Conservation (phyloP, 2,113 vertebrate genomes). For the Neomonachus schauinslandi region DNA sequence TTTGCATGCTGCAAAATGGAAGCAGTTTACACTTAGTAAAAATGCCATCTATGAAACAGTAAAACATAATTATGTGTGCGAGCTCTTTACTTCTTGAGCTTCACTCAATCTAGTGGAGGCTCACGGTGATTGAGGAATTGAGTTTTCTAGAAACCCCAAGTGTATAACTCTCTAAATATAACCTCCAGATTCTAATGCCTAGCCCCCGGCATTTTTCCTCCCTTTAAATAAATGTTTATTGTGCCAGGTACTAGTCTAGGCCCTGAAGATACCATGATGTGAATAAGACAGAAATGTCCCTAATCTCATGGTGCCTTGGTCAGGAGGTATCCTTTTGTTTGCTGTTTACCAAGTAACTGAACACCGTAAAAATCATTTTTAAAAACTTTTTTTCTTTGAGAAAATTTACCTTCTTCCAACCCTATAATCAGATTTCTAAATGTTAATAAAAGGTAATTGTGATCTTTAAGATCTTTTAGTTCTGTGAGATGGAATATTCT, state of each 20-base stretch:
- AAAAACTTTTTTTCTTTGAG: not conserved
- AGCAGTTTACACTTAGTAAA: constrained; percentile 77
- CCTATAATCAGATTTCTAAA: constrained; percentile 19
- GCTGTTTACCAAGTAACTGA: not conserved
- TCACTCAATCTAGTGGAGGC: not conserved
- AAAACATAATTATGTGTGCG: constrained; percentile 54
- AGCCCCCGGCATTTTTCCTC: not conserved
- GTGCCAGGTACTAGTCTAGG: not conserved
- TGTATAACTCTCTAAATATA: not conserved
- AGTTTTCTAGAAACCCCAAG: constrained; percentile 13
- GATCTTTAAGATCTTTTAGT: constrained; percentile 17
- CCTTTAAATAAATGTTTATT: constrained; percentile 23
- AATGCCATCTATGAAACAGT: constrained; percentile 57
- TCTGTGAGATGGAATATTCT: not conserved
- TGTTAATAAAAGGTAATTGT: not conserved
- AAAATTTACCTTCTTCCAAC: constrained; percentile 23
- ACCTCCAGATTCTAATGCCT: not conserved
- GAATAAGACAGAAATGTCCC: not conserved
- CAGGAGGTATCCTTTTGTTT: not conserved
- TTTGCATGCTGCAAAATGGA: constrained; percentile 73
- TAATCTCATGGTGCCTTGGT: not conserved
- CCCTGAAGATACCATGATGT: not conserved
- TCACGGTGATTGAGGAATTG: not conserved
- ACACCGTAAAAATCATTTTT: constrained; percentile 18
- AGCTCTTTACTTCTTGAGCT: constrained; percentile 20